Evolutionary conservation across 2,113 vertebrate species (phyloP).

Genomic region (Dunckerocampus dactyliophorus): DNA sequence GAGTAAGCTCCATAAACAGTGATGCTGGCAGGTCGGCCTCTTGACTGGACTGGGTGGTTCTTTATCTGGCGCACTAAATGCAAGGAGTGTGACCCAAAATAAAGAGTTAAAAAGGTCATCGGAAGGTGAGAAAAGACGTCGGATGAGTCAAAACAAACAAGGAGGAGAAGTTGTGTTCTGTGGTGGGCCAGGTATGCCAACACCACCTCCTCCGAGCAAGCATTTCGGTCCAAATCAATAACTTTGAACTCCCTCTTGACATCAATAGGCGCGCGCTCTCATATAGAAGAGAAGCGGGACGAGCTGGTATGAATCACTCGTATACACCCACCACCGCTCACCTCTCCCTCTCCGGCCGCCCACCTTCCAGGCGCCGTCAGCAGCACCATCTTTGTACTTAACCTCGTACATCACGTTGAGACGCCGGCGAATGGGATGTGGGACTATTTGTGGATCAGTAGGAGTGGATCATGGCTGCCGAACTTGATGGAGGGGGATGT

Average conservation of each 20-base stretch:
- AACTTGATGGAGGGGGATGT: background rate
- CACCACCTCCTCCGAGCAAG: conserved; percentile 44
- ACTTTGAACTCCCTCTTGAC: conserved; percentile 55
- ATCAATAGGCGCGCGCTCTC: conserved; percentile 38
- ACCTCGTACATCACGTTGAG: conserved; percentile 60
- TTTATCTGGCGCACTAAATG: conserved; percentile 44
- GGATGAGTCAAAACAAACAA: conserved; percentile 28
- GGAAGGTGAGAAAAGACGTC: conserved; percentile 20
- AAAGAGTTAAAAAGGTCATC: background rate
- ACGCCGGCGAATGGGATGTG: conserved; percentile 43
- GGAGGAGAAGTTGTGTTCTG: conserved; percentile 13
- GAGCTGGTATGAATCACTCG: conserved; percentile 58
- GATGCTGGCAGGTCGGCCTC: conserved; percentile 56
- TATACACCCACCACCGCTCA: conserved; percentile 57
- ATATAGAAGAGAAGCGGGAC: conserved; percentile 46
- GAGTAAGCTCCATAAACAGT: conserved; percentile 64
- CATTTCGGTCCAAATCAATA: conserved; percentile 52
- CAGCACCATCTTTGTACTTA: conserved; percentile 66
- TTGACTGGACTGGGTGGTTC: conserved; percentile 35
- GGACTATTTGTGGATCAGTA: conserved; percentile 57
- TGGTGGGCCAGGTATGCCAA: conserved; percentile 48
- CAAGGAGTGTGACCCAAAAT: conserved; percentile 14
- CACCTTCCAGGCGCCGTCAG: conserved; percentile 37
- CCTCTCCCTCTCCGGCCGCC: conserved; percentile 52
- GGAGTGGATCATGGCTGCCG: conserved; percentile 42